phyloP scores from a whole-genome alignment of 2,888 invertebrate species.

The Archips xylosteana region DNA sequence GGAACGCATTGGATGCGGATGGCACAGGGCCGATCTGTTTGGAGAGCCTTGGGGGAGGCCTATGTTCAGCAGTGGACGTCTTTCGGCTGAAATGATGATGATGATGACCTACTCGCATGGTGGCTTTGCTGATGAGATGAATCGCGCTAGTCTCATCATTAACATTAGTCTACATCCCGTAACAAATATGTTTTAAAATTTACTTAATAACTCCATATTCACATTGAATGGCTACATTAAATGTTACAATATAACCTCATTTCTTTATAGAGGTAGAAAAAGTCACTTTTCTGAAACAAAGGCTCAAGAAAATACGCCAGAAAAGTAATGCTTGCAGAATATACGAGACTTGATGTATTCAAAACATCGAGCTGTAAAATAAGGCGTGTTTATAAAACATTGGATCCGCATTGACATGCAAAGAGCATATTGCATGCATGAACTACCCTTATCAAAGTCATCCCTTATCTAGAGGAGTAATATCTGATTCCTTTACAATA shows the following conservation, averaged over 20 bases:
- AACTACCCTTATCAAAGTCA: conserved; percentile 39
- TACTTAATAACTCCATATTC: too few relatives aligned
- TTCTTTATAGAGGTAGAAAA: not conserved
- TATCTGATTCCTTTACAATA: conserved; percentile 20
- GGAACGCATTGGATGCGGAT: too few relatives aligned
- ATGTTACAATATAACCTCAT: not conserved
- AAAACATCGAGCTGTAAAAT: conserved; percentile 19
- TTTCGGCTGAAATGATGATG: too few relatives aligned
- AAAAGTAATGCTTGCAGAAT: not conserved
- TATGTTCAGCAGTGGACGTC: too few relatives aligned
- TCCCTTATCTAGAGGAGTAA: conserved; percentile 28
- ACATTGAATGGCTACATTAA: too few relatives aligned
- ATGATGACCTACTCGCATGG: too few relatives aligned
- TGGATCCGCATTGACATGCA: conserved; percentile 40
- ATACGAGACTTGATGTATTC: conserved; percentile 20
- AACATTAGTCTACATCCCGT: too few relatives aligned
- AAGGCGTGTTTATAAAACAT: conserved; percentile 37
- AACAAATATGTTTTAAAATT: too few relatives aligned
- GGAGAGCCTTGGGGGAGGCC: too few relatives aligned
- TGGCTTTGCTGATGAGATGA: too few relatives aligned
- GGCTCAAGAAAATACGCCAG: not conserved
- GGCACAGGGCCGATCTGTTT: too few relatives aligned
- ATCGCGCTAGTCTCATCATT: too few relatives aligned
- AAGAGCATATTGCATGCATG: conserved; percentile 42
- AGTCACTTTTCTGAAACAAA: not conserved